Evolutionary conservation across 2,888 invertebrate genomes (phyloP), one percentile per base, ranked within the genome.

Genomic region (Cepaea hortensis): DNA sequence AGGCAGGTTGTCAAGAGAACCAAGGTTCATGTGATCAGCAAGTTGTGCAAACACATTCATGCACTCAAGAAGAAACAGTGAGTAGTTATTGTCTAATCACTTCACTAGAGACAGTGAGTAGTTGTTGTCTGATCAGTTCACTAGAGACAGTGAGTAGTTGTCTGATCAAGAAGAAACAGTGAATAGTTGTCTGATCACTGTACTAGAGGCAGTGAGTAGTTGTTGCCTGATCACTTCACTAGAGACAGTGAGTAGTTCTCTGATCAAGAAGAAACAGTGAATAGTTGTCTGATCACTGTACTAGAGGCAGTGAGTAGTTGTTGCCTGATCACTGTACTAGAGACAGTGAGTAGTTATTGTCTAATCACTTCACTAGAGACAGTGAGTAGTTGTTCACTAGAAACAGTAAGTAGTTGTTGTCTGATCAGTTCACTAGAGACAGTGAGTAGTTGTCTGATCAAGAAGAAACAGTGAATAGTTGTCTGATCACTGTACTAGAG

Each of bases 31-130:
- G 88, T 90, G 15, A 91, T 91, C 23, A 88, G 89, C 79, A 90
- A 90, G 87, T 75, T 92, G 13, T 87, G 88, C 20, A 88, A 88
- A 72, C 88, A 89, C 50, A 89, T 91, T 23, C 87, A 89, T 23
- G 88, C 87, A 55, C 83, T 91, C 65, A 90, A 89, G 82, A 88
- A 85, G 62, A 91, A 89, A 87, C 91, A 91, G 92, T 92, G 89
- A 89, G 88, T 77, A 61, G 15, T 75, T 70, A 3, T 76, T 62
- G 46, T 62, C 23, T 9, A 3, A 46, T 46, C 35, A 46, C 46
- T 46, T 55, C 7, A 55, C 55, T 87, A 88, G 20, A 88, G 88
- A 72, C 88, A 89, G 35, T 35, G 35, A 35, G 35, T 77, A 61
- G 15, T 75, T 70, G 5, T 76, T 62, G 46, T 62, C 23, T 9